Base-by-base conservation (phyloP, 2,888 invertebrate species). In the Neuroscelio doddi region DNA sequence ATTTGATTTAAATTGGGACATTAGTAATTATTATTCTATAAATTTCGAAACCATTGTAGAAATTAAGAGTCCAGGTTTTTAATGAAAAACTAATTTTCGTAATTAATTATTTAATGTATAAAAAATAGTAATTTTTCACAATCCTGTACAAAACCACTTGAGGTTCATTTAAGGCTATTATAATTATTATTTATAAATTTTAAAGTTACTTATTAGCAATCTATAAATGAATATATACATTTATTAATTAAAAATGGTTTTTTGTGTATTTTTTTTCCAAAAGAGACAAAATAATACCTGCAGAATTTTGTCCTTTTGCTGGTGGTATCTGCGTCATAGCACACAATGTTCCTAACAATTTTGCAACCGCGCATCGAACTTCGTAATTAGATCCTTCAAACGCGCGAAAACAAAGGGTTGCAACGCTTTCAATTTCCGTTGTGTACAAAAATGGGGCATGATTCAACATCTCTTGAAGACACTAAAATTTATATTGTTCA, bases 321-420 rank as follows among this genome's bases (percentile, higher is more conserved):
- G 79, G 64, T 15, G 89, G 89, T 63, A 92, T 90, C 82, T 96
- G 95, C 0, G 96, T 95, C 78, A 92, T 92, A 0, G 95, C 94
- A 66, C 95, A 90, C 36, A 96, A 85, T 3, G 93, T 91, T 0
- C 98, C 98, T 27, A 99, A 86, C 9, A 99, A 88, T 80, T 94
- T 93, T 0, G 98, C 96, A 10, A 98, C 94, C 0, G 95, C 92
- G 85, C 96, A 95, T 74, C 96, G 87, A 0, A 94, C 94, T 86
- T 96, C 95, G 85, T 96, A 96, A 85, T 93, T 96, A 44, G 95
- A 94, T 3, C 94, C 94, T 80, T 97, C 96, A 73, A 97, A 91
- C 3, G 97, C 94, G 42, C 97, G 89, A 79, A 97, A 92, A 81
- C 97, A 97, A 1, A 97, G 88, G 0, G 96, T 94, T 3, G 95